Percentiles rank a stretch among this genome's conserved stretches.
Evolutionary conservation across 2,797 vertebrate genomes (phyloP).

Genomic region (Sebastes hubbsi): DNA sequence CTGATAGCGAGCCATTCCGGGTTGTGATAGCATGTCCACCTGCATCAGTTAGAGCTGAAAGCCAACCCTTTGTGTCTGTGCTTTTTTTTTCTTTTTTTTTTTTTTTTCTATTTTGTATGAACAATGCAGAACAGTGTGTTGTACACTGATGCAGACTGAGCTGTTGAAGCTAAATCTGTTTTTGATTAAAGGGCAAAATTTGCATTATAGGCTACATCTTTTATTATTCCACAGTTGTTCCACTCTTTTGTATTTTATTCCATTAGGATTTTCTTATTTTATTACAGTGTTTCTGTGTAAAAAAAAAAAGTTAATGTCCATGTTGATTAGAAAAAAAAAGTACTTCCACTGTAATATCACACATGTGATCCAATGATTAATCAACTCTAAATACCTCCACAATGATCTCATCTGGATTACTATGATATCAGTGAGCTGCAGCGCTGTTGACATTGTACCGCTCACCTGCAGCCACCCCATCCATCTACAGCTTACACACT

Average conservation of each 20-base stretch:
- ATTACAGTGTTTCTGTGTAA: background rate
- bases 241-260: background rate
- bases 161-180: background rate
- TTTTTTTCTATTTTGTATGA: background rate
- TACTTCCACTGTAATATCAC: background rate
- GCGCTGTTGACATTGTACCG: slow-evolving; percentile 45
- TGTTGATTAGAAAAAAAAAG: slow-evolving; percentile 17
- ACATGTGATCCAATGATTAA: background rate
- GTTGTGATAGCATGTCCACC: slow-evolving; percentile 29
- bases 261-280: background rate
- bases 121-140: background rate
- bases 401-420: slow-evolving; percentile 43
- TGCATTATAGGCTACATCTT: background rate
- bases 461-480: slow-evolving; percentile 53
- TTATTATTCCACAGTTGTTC: background rate
- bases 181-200: slow-evolving; percentile 36
- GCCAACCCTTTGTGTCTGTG: slow-evolving; percentile 20
- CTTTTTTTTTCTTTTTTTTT: background rate
- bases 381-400: slow-evolving; percentile 9
- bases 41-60: slow-evolving; percentile 37
- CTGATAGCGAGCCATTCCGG: slow-evolving; percentile 3
- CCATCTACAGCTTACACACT: slow-evolving; percentile 8
- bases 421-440: slow-evolving; percentile 48
- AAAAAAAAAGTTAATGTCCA: background rate
- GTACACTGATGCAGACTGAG: background rate